Percentiles rank a stretch among this genome's conserved stretches.
phyloP scores from a whole-genome alignment of 53 echinoderm and acorn worm genomes.

The Stichopus horrens region DNA sequence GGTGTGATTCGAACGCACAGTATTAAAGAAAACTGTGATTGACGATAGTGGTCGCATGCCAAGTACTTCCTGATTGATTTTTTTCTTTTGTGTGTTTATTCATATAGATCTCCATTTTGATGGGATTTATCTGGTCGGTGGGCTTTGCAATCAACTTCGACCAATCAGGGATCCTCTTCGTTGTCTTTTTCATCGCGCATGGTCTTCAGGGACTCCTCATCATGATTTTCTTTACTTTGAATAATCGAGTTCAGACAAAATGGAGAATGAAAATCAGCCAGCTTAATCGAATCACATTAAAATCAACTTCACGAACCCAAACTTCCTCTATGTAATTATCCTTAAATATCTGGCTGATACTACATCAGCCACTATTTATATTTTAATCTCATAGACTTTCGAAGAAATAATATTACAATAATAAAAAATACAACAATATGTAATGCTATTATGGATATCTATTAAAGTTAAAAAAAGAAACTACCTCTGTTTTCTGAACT shows the following conservation, averaged over 20 bases:
- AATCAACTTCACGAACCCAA: neutral
- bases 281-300: neutral
- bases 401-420: no score
- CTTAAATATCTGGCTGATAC: no score
- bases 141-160: constrained; percentile 37
- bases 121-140: constrained; percentile 48
- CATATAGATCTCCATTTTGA: constrained; percentile 39
- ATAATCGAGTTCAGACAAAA: constrained; percentile 20
- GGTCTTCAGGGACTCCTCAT: constrained; percentile 49
- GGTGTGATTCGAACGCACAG: neutral
- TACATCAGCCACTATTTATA: no score
- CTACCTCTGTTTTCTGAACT: no score
- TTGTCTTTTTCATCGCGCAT: constrained; percentile 39
- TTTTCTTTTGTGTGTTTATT: neutral
- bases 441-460: no score
- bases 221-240: constrained; percentile 43
- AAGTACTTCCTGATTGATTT: neutral
- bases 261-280: neutral
- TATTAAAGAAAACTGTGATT: neutral
- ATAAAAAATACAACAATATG: no score
- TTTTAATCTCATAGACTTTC: no score
- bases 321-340: neutral
- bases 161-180: constrained; percentile 18
- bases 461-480: no score
- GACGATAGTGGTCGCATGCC: neutral